Conservation (phyloP, 2,888 invertebrate species). For the Nemapogon koenigi region DNA sequence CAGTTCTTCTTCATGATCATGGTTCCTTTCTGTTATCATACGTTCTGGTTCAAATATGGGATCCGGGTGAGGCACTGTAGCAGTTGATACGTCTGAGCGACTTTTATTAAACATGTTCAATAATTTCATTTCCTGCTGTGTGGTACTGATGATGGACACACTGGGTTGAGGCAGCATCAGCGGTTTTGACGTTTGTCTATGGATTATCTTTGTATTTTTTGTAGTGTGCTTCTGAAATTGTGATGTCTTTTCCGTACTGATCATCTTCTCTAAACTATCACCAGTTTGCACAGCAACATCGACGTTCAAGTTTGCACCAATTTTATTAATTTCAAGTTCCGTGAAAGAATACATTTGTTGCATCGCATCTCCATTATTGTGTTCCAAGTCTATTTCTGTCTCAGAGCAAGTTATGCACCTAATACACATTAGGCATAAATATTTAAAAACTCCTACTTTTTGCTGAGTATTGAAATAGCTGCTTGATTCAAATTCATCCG, state of each 20-base stretch:
- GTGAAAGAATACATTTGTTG: conserved; percentile 30
- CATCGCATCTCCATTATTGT: conserved; percentile 6
- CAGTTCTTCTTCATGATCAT: too few relatives aligned
- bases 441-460: neutral
- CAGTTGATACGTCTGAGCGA: too few relatives aligned
- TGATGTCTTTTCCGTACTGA: neutral
- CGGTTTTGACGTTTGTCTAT: too few relatives aligned
- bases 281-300: conserved; percentile 40
- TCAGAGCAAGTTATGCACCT: neutral
- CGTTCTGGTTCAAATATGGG: too few relatives aligned
- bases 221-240: neutral
- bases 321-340: conserved; percentile 33
- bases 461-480: neutral
- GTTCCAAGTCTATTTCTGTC: neutral
- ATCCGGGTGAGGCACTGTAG: too few relatives aligned
- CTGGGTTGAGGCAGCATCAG: too few relatives aligned
- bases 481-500: conserved; percentile 22
- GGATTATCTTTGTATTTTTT: too few relatives aligned
- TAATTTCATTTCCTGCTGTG: too few relatives aligned
- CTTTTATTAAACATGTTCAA: too few relatives aligned
- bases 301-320: conserved; percentile 15
- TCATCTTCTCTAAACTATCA: conserved; percentile 28
- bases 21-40: too few relatives aligned
- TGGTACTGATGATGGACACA: too few relatives aligned
- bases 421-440: neutral